These are phyloP conservation scores for Rhinichthys klamathensis DNA, from an alignment of 2,113 vertebrate genomes.

Conservation along the genomic window DNA sequence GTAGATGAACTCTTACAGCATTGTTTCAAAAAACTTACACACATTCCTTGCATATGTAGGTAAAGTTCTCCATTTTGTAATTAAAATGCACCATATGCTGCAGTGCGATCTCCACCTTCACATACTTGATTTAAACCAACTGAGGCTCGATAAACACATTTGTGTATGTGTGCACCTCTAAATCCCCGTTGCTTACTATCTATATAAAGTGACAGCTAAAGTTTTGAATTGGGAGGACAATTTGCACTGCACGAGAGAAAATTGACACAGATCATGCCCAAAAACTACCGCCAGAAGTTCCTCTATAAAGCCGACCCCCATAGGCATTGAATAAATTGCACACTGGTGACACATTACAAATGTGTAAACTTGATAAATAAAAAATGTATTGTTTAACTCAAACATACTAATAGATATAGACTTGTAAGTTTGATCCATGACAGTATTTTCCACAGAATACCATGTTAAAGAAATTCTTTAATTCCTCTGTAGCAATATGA, in stretches of 20 bases:
- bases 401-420: not conserved
- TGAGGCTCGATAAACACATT: not conserved
- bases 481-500: not conserved
- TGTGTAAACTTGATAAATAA: too few relatives aligned
- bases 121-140: not conserved
- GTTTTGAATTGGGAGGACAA: not conserved
- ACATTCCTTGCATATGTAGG: not conserved
- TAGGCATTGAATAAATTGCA: not conserved
- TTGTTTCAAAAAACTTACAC: not conserved
- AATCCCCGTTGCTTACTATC: not conserved
- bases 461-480: not conserved
- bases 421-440: not conserved
- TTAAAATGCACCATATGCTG: constrained; percentile 8
- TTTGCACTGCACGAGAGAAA: not conserved
- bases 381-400: too few relatives aligned
- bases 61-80: not conserved
- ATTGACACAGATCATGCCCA: not conserved
- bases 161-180: not conserved
- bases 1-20: not conserved
- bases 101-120: constrained; percentile 7
- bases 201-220: not conserved
- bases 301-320: not conserved
- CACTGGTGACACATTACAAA: not conserved
- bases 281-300: not conserved
- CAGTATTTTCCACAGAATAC: not conserved